Conservation (phyloP, 2,113 vertebrate species). For the Ivindomyrus marchei region DNA sequence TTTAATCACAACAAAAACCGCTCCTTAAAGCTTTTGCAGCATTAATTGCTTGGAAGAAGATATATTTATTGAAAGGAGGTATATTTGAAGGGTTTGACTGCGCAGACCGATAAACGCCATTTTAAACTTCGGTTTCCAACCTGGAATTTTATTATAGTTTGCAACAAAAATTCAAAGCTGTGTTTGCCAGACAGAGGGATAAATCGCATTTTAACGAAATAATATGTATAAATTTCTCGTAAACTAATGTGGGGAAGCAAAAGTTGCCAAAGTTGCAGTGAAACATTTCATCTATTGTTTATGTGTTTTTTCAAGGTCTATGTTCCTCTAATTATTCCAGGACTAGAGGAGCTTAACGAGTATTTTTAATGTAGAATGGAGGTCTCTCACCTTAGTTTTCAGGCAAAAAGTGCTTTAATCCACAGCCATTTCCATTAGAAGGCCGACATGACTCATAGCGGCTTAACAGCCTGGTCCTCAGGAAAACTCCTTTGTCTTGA, state of each 20-base stretch:
- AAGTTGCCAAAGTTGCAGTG: background rate
- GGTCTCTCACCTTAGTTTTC: slow-evolving; percentile 31
- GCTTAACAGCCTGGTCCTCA: slow-evolving; percentile 35
- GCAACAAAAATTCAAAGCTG: background rate
- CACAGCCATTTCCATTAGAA: slow-evolving; percentile 45
- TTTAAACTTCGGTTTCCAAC: background rate
- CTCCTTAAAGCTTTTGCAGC: background rate
- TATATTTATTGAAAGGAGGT: background rate
- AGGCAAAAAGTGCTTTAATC: slow-evolving; percentile 44
- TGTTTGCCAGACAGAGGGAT: background rate
- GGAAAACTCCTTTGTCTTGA: slow-evolving; percentile 39
- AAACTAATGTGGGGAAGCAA: background rate
- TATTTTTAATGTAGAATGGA: slow-evolving; percentile 19
- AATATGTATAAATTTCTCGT: background rate
- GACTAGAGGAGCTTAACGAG: background rate
- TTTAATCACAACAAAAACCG: background rate
- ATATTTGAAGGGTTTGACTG: background rate
- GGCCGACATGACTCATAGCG: slow-evolving; percentile 52
- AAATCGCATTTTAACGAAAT: background rate
- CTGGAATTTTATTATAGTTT: background rate
- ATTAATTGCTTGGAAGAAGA: background rate
- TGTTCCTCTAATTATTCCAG: background rate
- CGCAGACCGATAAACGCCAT: background rate
- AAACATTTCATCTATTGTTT: background rate
- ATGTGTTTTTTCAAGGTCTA: background rate